Base-by-base conservation (phyloP, 2,888 invertebrate genomes). In the Lochmaea capreae region DNA sequence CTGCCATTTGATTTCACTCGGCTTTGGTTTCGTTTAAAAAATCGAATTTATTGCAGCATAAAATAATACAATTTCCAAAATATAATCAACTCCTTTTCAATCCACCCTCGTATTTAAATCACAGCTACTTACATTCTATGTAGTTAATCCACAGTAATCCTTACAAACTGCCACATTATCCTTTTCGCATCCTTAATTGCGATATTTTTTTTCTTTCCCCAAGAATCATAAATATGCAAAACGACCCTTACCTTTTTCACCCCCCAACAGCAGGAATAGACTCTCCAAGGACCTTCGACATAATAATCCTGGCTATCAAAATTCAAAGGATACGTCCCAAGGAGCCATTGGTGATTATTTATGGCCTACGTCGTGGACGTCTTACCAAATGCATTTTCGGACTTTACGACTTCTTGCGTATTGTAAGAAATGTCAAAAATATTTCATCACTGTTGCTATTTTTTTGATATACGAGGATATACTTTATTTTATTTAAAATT, bases 321-420 rank as follows among this genome's bases (percentile, higher is more conserved):
- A 71, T 65, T 65, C 65, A 65, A 65, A 71, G 71, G 42, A 46
- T 33, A 65, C 57, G 54, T 43, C 65, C 57, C 22, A 58, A 52
- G 54, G 58, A 58, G 70, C 65, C 70, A 57, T 63, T 43, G 65
- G 65, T 46, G 71, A 62, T 71, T 71, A 71, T 71, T 71, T 71
- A 71, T 71, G 42, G 12, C 71, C 71, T 22, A 65, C 65, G 65
- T 49, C 65, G 54, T 59, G 71, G 71, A 65, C 58, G 42, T 43
- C 22, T 14, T 58, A 58, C 71, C 18, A 65, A 62, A 65, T 71
- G 63, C 65, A 65, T n/a, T 65, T 70, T 71, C 68, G 68, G 68
- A 68, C 68, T 68, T 67, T 68, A 68, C 67, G 67, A 67, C 67
- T 67, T 58, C 43, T 33, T 14, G 61, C 68, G 61, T 61, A 68